Base-by-base conservation (phyloP, 2,888 invertebrate genomes). In the Drosophila colorata region DNA sequence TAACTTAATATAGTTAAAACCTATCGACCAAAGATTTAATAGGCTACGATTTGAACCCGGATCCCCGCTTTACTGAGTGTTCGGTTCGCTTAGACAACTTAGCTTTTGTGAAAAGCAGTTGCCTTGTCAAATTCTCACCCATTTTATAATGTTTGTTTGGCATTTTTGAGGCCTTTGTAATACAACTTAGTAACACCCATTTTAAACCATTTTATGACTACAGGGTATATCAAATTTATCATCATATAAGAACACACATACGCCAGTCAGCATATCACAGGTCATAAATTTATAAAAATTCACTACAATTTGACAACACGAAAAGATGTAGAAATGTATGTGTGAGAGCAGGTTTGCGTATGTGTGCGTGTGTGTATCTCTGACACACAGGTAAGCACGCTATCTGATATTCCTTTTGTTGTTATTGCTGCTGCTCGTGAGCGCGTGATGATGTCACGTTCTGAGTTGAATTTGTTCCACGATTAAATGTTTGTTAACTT, bases 371-470 rank as follows among this genome's bases (percentile, higher is more conserved):
- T 37, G 13, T 48, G 23, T 38, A 20, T 56, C 18, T 37, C 41
- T 51, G 58, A 48, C 46, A 71, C 51, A 55, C 52, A 51, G 13
- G 18, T 28, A 57, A 44, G 58, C 69, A 61, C 70, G 60, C 78
- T 80, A 80, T 80, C 82, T 65, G 44, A 76, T 65, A 55, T 47
- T 60, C 38, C 11, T 40, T 14, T 41, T 65, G 41, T 65, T 41
- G 57, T 38, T 67, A 59, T 58, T 64, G 53, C 41, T 48, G 16
- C 52, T 60, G 37, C 16, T 66, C 43, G 79, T 71, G 79, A 86
- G 87, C 86, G 87, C 87, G 87, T 86, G 86, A 87, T 87, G 86
- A 87, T 87, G 86, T 87, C 86, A 87, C 86, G 84, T 88, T 88
- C 86, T 83, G 85, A 87, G 74, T 87, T 85, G 78, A 80, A 75